phyloP scores from a whole-genome alignment of 2,113 vertebrate genomes.

The Aythya baeri region DNA sequence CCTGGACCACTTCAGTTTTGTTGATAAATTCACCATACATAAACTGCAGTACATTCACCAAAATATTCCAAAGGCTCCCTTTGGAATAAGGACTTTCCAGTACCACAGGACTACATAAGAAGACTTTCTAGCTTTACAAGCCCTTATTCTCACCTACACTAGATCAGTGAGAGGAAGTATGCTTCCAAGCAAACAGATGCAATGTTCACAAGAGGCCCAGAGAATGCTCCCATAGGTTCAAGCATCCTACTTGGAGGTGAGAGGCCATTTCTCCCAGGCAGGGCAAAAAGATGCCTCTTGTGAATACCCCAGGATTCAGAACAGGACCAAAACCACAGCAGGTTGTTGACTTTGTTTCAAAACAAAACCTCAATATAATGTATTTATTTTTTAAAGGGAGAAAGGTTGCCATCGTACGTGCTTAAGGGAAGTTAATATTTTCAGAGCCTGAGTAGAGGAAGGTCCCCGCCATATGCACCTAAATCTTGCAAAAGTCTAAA shows the following conservation, averaged over 20 bases:
- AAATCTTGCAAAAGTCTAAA: conserved; percentile 53
- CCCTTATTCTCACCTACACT: not conserved
- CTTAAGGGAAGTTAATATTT: not conserved
- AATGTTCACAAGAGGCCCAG: not conserved
- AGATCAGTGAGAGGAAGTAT: not conserved
- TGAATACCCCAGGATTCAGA: not conserved
- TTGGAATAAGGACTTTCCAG: not conserved
- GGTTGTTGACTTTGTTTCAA: not conserved
- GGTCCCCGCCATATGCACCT: conserved; percentile 27
- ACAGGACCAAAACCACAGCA: not conserved
- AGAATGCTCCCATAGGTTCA: no score
- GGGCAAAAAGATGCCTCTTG: not conserved
- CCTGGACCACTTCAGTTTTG: not conserved
- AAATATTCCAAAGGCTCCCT: not conserved
- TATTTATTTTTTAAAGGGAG: no score
- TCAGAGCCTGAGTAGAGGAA: conserved; percentile 35
- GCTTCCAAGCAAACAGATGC: not conserved
- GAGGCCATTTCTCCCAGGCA: not conserved
- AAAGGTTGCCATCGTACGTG: not conserved
- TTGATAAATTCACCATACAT: not conserved
- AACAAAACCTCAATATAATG: not conserved
- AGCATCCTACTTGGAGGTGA: not conserved
- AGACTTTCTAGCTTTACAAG: not conserved
- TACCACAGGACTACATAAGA: not conserved
- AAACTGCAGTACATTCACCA: not conserved